Base-by-base conservation (phyloP, 2,113 vertebrate genomes). In the Tauraco erythrolophus region DNA sequence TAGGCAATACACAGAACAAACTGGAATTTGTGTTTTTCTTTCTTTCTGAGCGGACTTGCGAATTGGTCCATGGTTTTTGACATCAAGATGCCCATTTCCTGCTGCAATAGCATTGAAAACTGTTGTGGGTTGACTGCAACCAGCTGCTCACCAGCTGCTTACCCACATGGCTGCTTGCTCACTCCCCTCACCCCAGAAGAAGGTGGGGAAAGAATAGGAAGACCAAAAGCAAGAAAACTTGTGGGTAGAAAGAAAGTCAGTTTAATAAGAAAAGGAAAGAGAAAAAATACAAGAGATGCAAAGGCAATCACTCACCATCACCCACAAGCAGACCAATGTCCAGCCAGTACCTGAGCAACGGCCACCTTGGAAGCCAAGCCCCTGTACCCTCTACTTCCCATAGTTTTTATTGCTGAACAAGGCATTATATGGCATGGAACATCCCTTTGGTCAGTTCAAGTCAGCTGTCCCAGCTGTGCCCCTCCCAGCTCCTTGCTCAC, bases 101-200 rank as follows among this genome's bases (percentile, higher is more conserved):
- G 21, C 37, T 69, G 66, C 41, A 88, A 69, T 48, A 48, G 27
- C 21, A 61, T 23, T 62, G 54, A 64, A 60, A 71, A 18, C n/a
- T 61, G 7, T 15, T 76, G 35, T 76, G 31, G 19, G 13, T n/a
- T 70, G 28, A 75, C 8, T 12, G 19, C n/a, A 80, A 33, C 21
- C 79, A 65, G 48, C 41, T 43, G 41, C 41, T 13, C 14, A 14
- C 11, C 14, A 91, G 50, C 71, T 71, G 46, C 74, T 48, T 12
- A 60, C 14, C 23, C 35, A 35, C 12, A 45, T 6, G 56, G 14
- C 23, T 1, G 0, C 30, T 89, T 3, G 1, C 16, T 69, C 11
- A 33, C 7, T 37, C 5, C 14, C 21, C 11, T 7, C 8, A 12
- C 7, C 5, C 9, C 56, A 50, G 45, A 15, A 81, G 84, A 53